These are phyloP conservation scores for Elephantulus edwardii DNA, from an alignment of 2,113 vertebrate species.

Conservation along the genomic window DNA sequence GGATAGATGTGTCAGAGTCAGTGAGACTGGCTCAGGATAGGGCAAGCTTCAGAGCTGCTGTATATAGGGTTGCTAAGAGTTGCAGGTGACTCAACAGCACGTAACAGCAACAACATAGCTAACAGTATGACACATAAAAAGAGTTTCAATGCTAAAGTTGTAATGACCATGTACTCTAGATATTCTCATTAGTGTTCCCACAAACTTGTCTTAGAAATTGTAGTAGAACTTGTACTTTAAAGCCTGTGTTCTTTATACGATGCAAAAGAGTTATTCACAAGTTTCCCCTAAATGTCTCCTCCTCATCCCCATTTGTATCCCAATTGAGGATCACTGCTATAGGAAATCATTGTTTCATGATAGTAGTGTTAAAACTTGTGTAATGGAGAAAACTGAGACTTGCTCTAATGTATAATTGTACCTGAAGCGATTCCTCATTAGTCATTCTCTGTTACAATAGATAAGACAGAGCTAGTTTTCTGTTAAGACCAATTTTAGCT, in stretches of 20 bases:
- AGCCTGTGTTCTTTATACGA: background rate
- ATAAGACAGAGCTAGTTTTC: background rate
- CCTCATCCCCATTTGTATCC: no score
- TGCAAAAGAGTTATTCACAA: background rate
- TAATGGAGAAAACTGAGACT: constrained; percentile 37
- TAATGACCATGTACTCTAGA: background rate
- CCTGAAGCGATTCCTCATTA: constrained; percentile 1
- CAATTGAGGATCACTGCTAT: background rate
- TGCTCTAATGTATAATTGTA: background rate
- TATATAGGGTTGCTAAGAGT: no score
- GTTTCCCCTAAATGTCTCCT: background rate
- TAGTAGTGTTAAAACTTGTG: background rate
- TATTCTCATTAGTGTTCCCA: constrained; percentile 3
- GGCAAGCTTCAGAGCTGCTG: no score
- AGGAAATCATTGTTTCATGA: background rate
- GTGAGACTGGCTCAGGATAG: no score
- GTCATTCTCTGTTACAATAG: background rate
- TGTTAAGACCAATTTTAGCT: no score
- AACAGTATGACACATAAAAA: background rate
- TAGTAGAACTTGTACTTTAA: constrained; percentile 8
- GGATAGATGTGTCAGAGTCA: no score
- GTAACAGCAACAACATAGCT: no score
- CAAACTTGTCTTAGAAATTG: background rate
- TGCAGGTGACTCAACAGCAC: no score
- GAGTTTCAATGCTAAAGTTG: background rate